phyloP scores from a whole-genome alignment of 2,797 vertebrate genomes.

The Furcifer pardalis region DNA sequence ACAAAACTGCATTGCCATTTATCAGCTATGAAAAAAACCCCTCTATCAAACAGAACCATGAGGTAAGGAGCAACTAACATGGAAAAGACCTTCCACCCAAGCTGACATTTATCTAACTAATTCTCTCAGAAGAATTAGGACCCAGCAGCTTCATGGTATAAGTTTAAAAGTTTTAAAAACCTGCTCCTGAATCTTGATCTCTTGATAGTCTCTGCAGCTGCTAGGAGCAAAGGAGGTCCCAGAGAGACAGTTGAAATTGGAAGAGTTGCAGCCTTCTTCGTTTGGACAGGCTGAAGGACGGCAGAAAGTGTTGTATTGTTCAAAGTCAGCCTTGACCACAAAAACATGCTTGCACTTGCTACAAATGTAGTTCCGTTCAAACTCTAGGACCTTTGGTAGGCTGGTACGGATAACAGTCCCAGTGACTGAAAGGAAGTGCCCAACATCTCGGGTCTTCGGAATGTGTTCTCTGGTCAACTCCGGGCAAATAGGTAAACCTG shows the following conservation, averaged over 20 bases:
- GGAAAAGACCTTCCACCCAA: neutral
- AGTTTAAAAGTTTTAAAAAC: slow-evolving; percentile 67
- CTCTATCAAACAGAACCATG: neutral
- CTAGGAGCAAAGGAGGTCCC: slow-evolving; percentile 78
- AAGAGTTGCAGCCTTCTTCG: slow-evolving; percentile 84
- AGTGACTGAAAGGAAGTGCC: slow-evolving; percentile 93
- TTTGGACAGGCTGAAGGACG: slow-evolving; percentile 82
- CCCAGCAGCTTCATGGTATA: neutral
- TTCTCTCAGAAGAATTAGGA: neutral
- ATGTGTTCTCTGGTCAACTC: slow-evolving; percentile 94
- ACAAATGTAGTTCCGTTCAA: slow-evolving; percentile 91
- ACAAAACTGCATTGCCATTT: neutral
- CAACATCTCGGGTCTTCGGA: slow-evolving; percentile 89
- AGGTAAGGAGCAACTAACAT: neutral
- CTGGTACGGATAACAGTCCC: slow-evolving; percentile 94
- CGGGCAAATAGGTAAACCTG: slow-evolving; percentile 93
- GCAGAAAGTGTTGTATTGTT: slow-evolving; percentile 86
- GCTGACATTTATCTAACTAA: neutral
- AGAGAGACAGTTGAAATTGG: slow-evolving; percentile 88
- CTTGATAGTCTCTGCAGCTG: slow-evolving; percentile 92
- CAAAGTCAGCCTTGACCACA: slow-evolving; percentile 84
- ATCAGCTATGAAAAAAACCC: neutral
- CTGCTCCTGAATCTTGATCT: slow-evolving; percentile 98
- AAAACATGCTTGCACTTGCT: slow-evolving; percentile 89
- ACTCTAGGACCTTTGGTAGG: slow-evolving; percentile 90